A percentile compares a stretch with the other conserved stretches of the same genome.
These are phyloP conservation scores for Acanthaster planci DNA, from an alignment of 35 echinoderm and acorn worm genomes.

Conservation along the genomic window DNA sequence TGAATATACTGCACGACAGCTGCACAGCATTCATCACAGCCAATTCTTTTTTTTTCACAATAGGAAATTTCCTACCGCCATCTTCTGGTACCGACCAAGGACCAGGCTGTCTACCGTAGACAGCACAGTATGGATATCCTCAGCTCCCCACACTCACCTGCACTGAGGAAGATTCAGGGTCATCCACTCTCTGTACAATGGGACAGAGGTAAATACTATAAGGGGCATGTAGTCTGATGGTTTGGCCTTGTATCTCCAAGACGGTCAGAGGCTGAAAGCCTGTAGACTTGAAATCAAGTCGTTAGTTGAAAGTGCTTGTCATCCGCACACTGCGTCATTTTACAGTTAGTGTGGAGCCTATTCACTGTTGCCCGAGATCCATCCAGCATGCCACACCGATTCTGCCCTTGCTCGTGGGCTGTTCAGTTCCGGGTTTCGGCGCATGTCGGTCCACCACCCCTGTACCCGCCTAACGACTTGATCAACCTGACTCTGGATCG, in stretches of 20 bases:
- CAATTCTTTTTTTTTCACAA: background rate
- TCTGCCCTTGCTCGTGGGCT: no score
- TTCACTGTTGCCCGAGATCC: no score
- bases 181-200: conserved; percentile 36
- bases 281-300: no score
- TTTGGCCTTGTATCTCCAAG: background rate
- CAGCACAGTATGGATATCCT: conserved; percentile 17
- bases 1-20: no score
- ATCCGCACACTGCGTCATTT: no score
- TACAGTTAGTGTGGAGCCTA: no score
- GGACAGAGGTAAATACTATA: conserved; percentile 52
- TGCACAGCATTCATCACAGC: no score
- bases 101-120: conserved; percentile 5
- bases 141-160: conserved; percentile 37
- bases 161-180: conserved; percentile 44
- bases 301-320: background rate
- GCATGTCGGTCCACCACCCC: no score
- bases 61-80: conserved; percentile 93
- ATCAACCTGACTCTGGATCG: no score
- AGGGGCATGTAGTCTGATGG: background rate
- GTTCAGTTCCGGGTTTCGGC: no score
- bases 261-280: background rate
- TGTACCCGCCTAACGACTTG: no score
- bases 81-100: conserved; percentile 72
- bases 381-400: no score